These are phyloP conservation scores for Eutrigla gurnardus DNA, from an alignment of 2,797 vertebrate genomes.

Conservation along the genomic window DNA sequence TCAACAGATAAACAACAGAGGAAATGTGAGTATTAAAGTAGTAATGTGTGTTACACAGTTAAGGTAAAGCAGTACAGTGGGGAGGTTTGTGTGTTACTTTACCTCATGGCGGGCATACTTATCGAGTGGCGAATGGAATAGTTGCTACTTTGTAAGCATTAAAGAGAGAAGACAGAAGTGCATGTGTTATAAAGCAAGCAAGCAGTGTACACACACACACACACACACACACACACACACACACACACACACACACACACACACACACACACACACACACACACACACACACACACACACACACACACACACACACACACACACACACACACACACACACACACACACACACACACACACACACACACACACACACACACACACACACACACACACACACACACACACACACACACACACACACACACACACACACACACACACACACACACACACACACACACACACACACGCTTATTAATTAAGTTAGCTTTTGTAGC, in stretches of 20 bases:
- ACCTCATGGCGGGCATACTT: slow-evolving; percentile 91
- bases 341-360: slow-evolving; percentile 3
- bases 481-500: too few relatives aligned
- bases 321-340: background rate
- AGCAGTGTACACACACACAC: slow-evolving; percentile 1
- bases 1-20: background rate
- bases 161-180: slow-evolving; percentile 81
- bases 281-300: background rate
- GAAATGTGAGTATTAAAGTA: too few relatives aligned
- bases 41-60: background rate
- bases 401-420: background rate
- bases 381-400: slow-evolving; percentile 15
- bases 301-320: background rate
- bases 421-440: slow-evolving; percentile 12
- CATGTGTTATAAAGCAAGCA: slow-evolving; percentile 76
- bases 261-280: too few relatives aligned
- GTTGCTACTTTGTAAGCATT: slow-evolving; percentile 88
- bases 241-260: background rate
- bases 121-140: slow-evolving; percentile 91
- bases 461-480: too few relatives aligned
- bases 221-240: slow-evolving; percentile 10
- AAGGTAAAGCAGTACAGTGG: background rate
- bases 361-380: background rate
- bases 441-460: background rate
- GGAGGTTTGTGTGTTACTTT: slow-evolving; percentile 71